Evolutionary conservation across 1,140 invertebrate species (phyloP), one percentile per base, ranked within the genome.

Genomic region (Drosophila azteca): DNA sequence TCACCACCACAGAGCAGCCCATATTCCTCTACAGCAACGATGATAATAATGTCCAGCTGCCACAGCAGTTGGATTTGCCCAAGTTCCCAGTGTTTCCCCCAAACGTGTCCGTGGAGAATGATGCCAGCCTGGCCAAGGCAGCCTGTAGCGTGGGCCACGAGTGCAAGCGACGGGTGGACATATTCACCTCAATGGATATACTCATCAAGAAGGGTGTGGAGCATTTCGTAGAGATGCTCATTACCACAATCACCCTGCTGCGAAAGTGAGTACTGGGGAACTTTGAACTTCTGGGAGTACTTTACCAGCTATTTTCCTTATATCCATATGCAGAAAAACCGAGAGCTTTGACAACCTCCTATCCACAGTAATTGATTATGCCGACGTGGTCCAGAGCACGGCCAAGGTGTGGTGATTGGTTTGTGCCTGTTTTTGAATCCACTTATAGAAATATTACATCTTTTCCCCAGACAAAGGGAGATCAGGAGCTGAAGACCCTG

Each of bases 71-170:
- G 60, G 95, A 96, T 60, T 88, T 95, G 64, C 95, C 95, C 5
- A 97, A 97, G 91, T 98, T 97, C 88, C 97, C 95, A 39, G 94
- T 95, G 3, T 98, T 97, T 91, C 95, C 95, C 0, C 95, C 94
- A 90, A 92, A 95, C 39, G 95, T 97, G 7, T 96, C 96, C 2
- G 95, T 97, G 5, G 96, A 98, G 90, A 96, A 96, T 85, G 97
- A 98, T 92, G 97, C 97, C 5, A 95, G 95, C 74, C 94, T 97
- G 73, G 97, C 96, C 0, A 98, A 98, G 92, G 94, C 95, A 59
- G 95, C 96, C 44, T 97, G 97, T 89, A 97, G 96, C 68, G 96
- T 97, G 24, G 96, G 96, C 0, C 96, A 98, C 92, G 95, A 95
- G 46, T 95, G 96, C 73, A 96, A 95, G 88, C 93, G 97, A 63